These are phyloP conservation scores for Gephyroberyx darwinii DNA, from an alignment of 2,797 vertebrate species.

Conservation along the genomic window DNA sequence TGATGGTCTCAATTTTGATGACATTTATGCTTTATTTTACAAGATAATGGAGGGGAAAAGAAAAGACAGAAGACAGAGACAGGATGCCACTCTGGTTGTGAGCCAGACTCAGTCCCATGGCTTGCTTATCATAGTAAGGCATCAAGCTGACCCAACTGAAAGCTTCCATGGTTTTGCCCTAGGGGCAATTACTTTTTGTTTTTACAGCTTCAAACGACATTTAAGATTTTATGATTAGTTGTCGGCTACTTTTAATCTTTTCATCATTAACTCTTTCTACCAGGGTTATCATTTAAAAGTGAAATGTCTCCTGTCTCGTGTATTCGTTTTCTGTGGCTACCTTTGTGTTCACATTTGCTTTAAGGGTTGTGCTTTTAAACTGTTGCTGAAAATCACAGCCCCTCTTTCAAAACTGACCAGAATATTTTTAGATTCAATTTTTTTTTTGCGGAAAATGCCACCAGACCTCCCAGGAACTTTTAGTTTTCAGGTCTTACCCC, in stretches of 20 bases:
- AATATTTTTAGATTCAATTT: background rate
- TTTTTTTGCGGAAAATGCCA: background rate
- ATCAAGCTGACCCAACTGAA: constrained; percentile 36
- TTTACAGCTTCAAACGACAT: constrained; percentile 36
- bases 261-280: background rate
- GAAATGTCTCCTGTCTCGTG: background rate
- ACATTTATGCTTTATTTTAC: background rate
- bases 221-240: constrained; percentile 42
- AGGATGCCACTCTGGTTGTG: background rate
- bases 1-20: background rate
- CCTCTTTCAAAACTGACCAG: background rate
- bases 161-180: constrained; percentile 13
- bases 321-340: constrained; percentile 17
- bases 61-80: background rate
- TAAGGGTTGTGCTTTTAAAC: background rate
- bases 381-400: background rate
- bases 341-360: constrained; percentile 17
- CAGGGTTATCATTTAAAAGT: no score
- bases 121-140: constrained; percentile 44
- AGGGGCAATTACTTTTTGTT: constrained; percentile 43
- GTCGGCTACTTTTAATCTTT: constrained; percentile 44
- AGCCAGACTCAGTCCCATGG: constrained; percentile 20
- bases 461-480: background rate
- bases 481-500: constrained; percentile 9
- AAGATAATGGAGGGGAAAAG: background rate